Percentiles rank a stretch among this genome's conserved stretches.
phyloP scores from a whole-genome alignment of 2,797 vertebrate genomes.

The Spinus olivaceus region DNA sequence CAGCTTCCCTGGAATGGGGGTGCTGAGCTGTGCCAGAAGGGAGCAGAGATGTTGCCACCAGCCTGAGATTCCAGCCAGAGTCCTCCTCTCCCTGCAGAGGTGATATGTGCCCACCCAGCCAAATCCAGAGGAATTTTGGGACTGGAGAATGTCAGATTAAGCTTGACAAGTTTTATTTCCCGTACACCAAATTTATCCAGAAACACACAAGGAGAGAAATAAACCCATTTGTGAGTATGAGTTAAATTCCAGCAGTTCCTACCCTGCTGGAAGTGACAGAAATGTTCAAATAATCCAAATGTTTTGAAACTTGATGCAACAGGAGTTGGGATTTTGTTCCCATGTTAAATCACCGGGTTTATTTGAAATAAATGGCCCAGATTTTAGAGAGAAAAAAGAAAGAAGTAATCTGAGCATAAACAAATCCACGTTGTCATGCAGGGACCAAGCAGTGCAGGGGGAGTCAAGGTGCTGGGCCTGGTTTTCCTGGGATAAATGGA shows the following conservation, averaged over 20 bases:
- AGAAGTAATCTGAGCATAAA: background rate
- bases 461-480: background rate
- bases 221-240: background rate
- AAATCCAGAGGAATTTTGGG: background rate
- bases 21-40: background rate
- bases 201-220: background rate
- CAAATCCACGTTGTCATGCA: background rate
- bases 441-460: accelerated
- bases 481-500: background rate
- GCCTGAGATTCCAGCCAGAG: accelerated
- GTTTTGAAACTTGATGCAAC: constrained; percentile 13
- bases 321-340: background rate
- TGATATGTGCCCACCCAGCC: background rate
- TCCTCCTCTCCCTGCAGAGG: background rate
- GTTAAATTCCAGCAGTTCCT: constrained; percentile 33
- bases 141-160: background rate
- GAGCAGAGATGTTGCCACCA: background rate
- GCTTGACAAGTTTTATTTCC: background rate
- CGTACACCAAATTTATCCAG: background rate
- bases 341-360: background rate
- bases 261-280: constrained; percentile 31
- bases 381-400: background rate
- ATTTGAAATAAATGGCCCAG: background rate
- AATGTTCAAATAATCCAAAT: constrained; percentile 31
- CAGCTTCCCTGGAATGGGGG: background rate